A percentile compares a stretch with the other conserved stretches of the same genome.
Evolutionary conservation across 2,888 invertebrate species (phyloP).

Genomic region (Halictus ligatus): DNA sequence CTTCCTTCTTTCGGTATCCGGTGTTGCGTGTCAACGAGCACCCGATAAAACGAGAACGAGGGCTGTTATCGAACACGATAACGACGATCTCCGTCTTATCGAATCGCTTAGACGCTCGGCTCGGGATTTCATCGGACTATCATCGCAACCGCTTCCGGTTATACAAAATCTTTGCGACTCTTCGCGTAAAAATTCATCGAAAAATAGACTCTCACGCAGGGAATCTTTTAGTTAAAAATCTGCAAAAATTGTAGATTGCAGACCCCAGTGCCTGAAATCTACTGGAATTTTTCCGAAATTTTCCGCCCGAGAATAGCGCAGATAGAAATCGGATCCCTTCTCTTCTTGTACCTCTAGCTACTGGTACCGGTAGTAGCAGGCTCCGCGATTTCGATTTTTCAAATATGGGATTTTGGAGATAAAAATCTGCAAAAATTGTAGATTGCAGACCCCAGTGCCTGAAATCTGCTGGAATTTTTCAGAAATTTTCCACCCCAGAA

Average conservation of each 20-base stretch:
- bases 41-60: constrained; percentile 32
- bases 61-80: constrained; percentile 52
- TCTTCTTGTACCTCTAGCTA: too few species aligned
- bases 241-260: not conserved
- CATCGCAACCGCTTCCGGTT: constrained; percentile 18
- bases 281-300: not conserved
- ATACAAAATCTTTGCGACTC: not conserved
- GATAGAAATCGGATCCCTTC: not conserved
- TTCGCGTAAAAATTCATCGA: not conserved
- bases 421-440: not conserved
- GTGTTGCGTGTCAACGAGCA: constrained; percentile 12
- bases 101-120: constrained; percentile 61
- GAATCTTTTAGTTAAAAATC: not conserved
- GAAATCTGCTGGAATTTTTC: too few species aligned
- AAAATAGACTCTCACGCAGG: not conserved
- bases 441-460: not conserved
- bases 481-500: not conserved
- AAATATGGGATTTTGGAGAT: not conserved
- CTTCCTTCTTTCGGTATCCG: not conserved
- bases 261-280: not conserved
- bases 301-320: not conserved
- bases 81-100: constrained; percentile 63
- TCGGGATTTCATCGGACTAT: constrained; percentile 61
- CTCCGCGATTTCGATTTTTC: not conserved
- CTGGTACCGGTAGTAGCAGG: too few species aligned